Conservation (phyloP, 23 tunicate genomes). For the Botrylloides violaceus region DNA sequence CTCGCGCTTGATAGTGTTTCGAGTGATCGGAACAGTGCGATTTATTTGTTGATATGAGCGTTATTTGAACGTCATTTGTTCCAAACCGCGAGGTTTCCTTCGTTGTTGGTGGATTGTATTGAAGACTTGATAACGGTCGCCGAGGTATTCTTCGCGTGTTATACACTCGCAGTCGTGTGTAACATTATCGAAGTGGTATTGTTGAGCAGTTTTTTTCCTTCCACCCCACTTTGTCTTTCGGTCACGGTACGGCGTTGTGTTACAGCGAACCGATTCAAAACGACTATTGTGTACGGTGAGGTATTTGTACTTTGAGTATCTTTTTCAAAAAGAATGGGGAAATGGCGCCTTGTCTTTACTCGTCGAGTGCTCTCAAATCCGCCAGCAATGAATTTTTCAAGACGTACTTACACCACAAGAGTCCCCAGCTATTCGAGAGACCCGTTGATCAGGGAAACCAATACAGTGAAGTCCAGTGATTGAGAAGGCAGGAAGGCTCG, state of each 20-base stretch:
- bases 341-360: background rate
- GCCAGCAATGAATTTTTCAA: background rate
- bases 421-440: background rate
- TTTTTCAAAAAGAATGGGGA: background rate
- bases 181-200: background rate
- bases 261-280: background rate
- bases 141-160: background rate
- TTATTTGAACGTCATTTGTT: too few relatives aligned
- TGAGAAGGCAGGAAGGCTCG: too few relatives aligned
- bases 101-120: background rate
- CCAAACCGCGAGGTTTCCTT: too few relatives aligned
- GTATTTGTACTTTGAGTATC: background rate
- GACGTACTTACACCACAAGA: background rate
- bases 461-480: background rate
- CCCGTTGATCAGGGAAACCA: background rate
- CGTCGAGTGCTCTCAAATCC: background rate
- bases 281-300: background rate
- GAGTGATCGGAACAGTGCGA: too few relatives aligned
- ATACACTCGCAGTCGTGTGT: background rate
- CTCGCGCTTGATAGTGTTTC: too few relatives aligned
- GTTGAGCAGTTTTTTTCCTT: background rate
- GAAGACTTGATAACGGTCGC: background rate
- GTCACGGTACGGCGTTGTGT: constrained; percentile 3
- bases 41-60: too few relatives aligned
- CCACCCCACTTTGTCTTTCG: background rate